Evolutionary conservation across 2,797 vertebrate species (phyloP), one percentile per base, ranked within the genome.

Genomic region (Hylomyscus alleni): DNA sequence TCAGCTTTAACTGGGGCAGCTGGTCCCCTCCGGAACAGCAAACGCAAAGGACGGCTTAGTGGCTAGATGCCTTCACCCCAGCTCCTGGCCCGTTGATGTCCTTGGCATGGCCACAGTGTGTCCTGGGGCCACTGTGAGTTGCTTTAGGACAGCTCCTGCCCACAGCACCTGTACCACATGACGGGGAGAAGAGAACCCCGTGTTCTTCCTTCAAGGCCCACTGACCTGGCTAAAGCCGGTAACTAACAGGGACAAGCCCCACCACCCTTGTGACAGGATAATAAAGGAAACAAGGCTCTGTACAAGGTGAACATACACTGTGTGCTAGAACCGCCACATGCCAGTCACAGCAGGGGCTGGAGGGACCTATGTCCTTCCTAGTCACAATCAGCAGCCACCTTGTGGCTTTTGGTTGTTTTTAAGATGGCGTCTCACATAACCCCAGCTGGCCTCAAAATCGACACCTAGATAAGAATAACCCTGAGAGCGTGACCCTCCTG

Each of bases 41-140:
- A 54, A 54, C n/a, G 9, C 0, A 0, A 24, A 7, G 44, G 6
- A 37, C 12, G 4, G 67, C 5, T 2, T 1, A 3, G 67, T 22
- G 50, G 69, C 22, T 2, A 0, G 8, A 14, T 3, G n/a, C 19
- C 75, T 19, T 10, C 34, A 34, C 12, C 1, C 65, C 67, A 44
- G 54, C 75, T 4, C 4, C 6, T 7, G 44, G 26, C 17, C 78
- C 12, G 26, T 1, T 52, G 26, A 72, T 37, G 47, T 44, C 91
- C 90, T 9, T 1, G 2, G 54, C 87, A 12, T 0, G 31, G 58
- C 60, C 91, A 50, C 5, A 7, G 5, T 40, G 10, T 3, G 47
- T 0, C 4, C 34, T 0, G 34, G 29, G 2, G 40, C 22, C 4
- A 2, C 1, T 2, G 31, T 20, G 24, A 73, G 83, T 52, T 47